Percentiles rank a stretch among this genome's conserved stretches.
Conservation (phyloP, 2,888 invertebrate species). For the Melinaea marsaeus region DNA sequence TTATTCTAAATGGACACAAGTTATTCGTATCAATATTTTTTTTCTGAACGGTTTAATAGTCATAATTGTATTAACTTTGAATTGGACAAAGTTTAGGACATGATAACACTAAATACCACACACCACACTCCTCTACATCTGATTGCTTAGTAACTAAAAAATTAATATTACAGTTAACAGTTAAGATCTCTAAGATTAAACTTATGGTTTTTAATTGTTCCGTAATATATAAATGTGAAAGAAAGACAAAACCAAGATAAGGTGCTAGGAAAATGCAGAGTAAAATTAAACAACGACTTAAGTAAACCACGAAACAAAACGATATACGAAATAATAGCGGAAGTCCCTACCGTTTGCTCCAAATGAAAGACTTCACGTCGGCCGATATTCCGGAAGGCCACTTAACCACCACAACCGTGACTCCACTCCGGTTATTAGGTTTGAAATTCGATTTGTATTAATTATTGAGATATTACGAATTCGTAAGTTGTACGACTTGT, state of each 20-base stretch:
- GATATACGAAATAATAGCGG: constrained; percentile 58
- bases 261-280: too few relatives aligned
- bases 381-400: constrained; percentile 68
- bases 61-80: too few relatives aligned
- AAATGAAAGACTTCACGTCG: constrained; percentile 64
- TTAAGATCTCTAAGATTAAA: too few relatives aligned
- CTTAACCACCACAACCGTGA: constrained; percentile 54
- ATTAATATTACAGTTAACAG: too few relatives aligned
- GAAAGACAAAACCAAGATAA: too few relatives aligned
- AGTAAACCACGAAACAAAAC: constrained; percentile 19
- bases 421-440: constrained; percentile 40
- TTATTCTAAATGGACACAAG: constrained; percentile 18
- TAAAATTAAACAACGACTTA: constrained; percentile 21
- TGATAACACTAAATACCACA: too few relatives aligned
- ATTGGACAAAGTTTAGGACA: too few relatives aligned
- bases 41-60: too few relatives aligned
- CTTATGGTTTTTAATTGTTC: too few relatives aligned
- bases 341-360: constrained; percentile 53
- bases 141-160: too few relatives aligned
- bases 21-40: too few relatives aligned
- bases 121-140: too few relatives aligned
- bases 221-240: not conserved
- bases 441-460: constrained; percentile 24
- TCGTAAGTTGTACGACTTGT: not conserved
- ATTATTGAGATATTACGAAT: constrained; percentile 2